Conservation (phyloP, 2,797 vertebrate species). For the Chelonia mydas region DNA sequence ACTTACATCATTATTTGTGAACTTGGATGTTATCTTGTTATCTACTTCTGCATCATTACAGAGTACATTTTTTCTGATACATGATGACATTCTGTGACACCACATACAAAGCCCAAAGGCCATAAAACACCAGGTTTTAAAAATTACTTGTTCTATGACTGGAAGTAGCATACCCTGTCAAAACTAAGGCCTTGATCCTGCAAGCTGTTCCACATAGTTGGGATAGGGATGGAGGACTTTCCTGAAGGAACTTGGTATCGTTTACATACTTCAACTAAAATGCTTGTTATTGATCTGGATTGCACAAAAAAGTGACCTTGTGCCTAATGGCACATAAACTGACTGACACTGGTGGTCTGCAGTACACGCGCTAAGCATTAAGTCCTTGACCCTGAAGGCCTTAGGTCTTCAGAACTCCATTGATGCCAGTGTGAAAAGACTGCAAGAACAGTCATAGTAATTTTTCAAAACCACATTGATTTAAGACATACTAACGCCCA, state of each 20-base stretch:
- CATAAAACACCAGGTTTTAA: constrained; percentile 14
- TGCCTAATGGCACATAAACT: neutral
- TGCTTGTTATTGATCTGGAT: neutral
- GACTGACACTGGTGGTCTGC: neutral
- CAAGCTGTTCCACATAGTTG: neutral
- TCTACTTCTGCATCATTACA: neutral
- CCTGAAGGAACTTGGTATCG: neutral
- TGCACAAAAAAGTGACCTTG: neutral
- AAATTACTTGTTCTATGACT: neutral
- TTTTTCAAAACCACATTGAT: neutral
- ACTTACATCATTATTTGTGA: neutral
- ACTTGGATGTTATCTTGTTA: neutral
- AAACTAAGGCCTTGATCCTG: neutral
- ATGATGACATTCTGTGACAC: neutral
- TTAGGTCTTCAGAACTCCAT: neutral
- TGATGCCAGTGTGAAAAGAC: neutral
- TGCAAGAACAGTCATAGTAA: neutral
- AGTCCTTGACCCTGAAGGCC: neutral
- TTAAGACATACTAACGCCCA: neutral
- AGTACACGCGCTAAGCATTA: neutral
- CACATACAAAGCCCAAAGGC: neutral
- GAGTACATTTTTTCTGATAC: constrained; percentile 38
- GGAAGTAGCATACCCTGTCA: neutral
- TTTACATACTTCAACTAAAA: neutral
- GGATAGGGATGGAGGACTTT: neutral